A percentile compares a stretch with the other conserved stretches of the same genome.
phyloP scores from a whole-genome alignment of 2,113 vertebrate species.

The Anarrhichthys ocellatus region DNA sequence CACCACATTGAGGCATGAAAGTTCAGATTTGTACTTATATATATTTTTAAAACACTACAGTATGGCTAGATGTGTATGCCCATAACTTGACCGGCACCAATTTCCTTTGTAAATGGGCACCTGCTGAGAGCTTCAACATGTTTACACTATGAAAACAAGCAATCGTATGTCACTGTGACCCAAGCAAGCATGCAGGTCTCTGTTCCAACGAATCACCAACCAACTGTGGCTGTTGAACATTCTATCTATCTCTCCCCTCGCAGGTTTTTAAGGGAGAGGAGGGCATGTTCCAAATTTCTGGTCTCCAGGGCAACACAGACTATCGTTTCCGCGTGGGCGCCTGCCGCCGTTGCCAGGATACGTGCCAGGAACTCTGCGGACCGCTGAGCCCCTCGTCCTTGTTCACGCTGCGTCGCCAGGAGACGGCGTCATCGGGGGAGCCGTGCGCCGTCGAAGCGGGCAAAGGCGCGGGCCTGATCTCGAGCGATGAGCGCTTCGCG shows the following conservation, averaged over 20 bases:
- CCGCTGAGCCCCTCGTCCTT: constrained; percentile 93
- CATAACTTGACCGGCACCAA: background rate
- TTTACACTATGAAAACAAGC: background rate
- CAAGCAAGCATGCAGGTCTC: background rate
- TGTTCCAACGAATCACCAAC: background rate
- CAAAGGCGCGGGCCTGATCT: constrained; percentile 87
- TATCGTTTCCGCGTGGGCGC: constrained; percentile 97
- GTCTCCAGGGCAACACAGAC: constrained; percentile 95
- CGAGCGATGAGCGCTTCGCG: constrained; percentile 95
- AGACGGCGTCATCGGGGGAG: constrained; percentile 83
- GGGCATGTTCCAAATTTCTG: constrained; percentile 91
- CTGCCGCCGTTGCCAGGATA: constrained; percentile 92
- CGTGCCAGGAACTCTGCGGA: constrained; percentile 94
- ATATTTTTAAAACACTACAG: too few relatives aligned
- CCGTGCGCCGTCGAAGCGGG: constrained; percentile 75
- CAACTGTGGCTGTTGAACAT: background rate
- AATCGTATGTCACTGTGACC: background rate
- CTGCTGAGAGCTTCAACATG: background rate
- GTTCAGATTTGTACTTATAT: background rate
- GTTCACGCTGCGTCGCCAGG: constrained; percentile 88
- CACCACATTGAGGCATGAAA: background rate
- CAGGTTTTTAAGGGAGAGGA: constrained; percentile 99
- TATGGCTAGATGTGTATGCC: background rate
- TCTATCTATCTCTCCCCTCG: background rate
- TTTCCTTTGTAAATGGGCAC: background rate